Evolutionary conservation across 2,888 invertebrate genomes (phyloP), one percentile per base, ranked within the genome.

Genomic region (Oscheius myriophilus): DNA sequence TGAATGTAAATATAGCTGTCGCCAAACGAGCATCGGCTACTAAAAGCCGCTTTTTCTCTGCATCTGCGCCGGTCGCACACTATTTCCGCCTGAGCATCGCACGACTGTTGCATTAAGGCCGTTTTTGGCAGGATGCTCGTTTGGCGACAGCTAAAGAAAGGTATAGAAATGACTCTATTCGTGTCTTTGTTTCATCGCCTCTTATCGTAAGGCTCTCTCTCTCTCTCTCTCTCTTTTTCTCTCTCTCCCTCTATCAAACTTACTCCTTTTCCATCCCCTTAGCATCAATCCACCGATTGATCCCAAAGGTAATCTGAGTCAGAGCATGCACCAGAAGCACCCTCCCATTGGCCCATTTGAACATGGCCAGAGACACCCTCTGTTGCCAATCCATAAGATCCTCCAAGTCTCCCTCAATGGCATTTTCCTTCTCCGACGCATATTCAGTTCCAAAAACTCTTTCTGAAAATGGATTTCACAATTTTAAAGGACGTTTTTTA

Each of bases 391-490:
- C 89, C 69, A 88, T 81, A 55, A 88, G 80, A 42, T 87, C 82
- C 75, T 90, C 89, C 54, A 89, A 75, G 75, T 89, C 87, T 42
- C 86, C 85, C 76, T 90, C 90, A 42, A 90, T 84, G 55, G 86
- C 81, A 79, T 89, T 89, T 81, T 90, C 90, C 58, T 85, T 75
- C 16, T 87, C 88, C 69, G 89, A 89, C 0, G 89, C 90, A 77
- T 90, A 90, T 42, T 87, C 87, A 0, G 89, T 89, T 25, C 88
- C 88, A 78, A 90, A 90, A 21, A 90, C 88, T 49, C 63, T 52
- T n/a, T 51, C 53, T 62, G 33, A 62, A 62, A 16, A 23, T 12
- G 39, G n/a, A 6, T 1, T 41, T 33, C 12, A 25, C n/a, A n/a
- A n/a, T 25, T 58, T 59, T 21, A 57, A 33, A 42, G n/a, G 57